These are phyloP conservation scores for Austrofundulus limnaeus DNA, from an alignment of 2,113 vertebrate genomes.

Conservation along the genomic window DNA sequence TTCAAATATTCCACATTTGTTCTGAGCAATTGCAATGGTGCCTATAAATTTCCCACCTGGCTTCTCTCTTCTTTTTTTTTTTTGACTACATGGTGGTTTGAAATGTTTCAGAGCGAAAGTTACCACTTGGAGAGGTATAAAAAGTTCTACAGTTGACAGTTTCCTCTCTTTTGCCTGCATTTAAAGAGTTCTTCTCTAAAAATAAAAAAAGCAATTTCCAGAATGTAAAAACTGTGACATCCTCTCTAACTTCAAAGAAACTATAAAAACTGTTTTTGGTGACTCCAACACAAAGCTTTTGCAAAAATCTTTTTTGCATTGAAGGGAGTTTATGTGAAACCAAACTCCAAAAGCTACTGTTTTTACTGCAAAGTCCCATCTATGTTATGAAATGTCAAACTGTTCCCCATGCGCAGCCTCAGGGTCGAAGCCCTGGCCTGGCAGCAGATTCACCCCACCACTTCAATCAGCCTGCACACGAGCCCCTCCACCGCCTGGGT, in stretches of 20 bases:
- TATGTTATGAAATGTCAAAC: slow-evolving; percentile 29
- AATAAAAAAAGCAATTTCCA: neutral
- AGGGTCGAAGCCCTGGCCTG: slow-evolving; percentile 55
- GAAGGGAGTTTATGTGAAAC: neutral
- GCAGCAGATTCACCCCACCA: slow-evolving; percentile 41
- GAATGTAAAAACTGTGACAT: slow-evolving; percentile 7
- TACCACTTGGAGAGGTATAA: slow-evolving; percentile 10
- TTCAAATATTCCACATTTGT: too few species aligned
- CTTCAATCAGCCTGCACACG: slow-evolving; percentile 37
- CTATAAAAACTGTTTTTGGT: neutral
- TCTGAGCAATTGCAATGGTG: neutral
- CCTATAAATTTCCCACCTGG: slow-evolving; percentile 7
- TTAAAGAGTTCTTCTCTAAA: slow-evolving; percentile 7
- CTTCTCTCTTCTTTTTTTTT: neutral
- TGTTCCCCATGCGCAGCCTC: slow-evolving; percentile 39
- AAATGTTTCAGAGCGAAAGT: neutral
- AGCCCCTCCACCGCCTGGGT: slow-evolving; percentile 44
- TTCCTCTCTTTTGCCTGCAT: slow-evolving; percentile 1
- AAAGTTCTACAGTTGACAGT: neutral
- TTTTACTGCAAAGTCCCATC: slow-evolving; percentile 1
- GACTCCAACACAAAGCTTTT: neutral
- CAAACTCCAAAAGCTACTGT: neutral
- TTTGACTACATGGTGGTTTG: too few species aligned
- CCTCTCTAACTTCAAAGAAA: slow-evolving; percentile 9
- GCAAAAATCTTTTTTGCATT: neutral